Percentiles rank a stretch among this genome's conserved stretches.
These are phyloP conservation scores for Rhinoptilus africanus DNA, from an alignment of 2,113 vertebrate species.

Conservation along the genomic window DNA sequence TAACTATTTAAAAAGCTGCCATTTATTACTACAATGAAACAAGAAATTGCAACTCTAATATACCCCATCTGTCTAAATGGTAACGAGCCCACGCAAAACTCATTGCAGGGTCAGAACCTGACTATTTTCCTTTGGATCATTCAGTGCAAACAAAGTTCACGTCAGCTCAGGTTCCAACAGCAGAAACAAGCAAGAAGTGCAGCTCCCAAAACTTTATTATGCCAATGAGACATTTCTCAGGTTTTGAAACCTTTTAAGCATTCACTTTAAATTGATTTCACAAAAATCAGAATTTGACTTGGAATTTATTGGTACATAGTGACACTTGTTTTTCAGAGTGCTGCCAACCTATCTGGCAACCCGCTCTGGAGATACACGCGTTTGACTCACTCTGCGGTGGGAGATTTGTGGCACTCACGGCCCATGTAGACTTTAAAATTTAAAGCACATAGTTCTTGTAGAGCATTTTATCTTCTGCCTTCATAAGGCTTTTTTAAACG, in stretches of 20 bases:
- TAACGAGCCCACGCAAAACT: neutral
- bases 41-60: neutral
- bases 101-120: neutral
- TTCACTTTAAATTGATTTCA: neutral
- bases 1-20: neutral
- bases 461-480: neutral
- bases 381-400: neutral
- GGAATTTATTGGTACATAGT: neutral
- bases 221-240: neutral
- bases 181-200: neutral
- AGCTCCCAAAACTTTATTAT: neutral
- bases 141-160: neutral
- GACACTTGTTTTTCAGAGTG: neutral
- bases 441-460: neutral
- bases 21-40: neutral
- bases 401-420: neutral
- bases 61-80: neutral
- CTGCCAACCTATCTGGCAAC: neutral
- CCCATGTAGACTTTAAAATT: neutral
- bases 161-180: neutral
- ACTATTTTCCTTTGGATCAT: neutral
- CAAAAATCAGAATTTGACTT: neutral
- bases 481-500: neutral
- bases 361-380: rapidly evolving
- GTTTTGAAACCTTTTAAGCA: neutral